These are phyloP conservation scores for Papilio polyxenes DNA, from an alignment of 1,140 invertebrate genomes.

Conservation along the genomic window DNA sequence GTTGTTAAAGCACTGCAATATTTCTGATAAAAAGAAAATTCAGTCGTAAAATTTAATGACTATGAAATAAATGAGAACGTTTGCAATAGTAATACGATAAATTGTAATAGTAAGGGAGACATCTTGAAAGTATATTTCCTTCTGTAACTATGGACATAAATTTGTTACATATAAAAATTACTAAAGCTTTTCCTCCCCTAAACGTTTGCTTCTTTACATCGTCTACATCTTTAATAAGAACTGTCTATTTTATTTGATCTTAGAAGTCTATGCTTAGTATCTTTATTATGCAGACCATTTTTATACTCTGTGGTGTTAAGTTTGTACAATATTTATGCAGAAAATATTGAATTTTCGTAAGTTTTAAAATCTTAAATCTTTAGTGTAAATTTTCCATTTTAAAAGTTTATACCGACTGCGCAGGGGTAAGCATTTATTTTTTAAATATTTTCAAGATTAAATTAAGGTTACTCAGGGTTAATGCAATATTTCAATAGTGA, in stretches of 20 bases:
- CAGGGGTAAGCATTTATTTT: too few relatives aligned
- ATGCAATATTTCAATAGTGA: neutral
- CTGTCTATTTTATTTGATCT: neutral
- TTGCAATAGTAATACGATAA: neutral
- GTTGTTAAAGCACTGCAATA: neutral
- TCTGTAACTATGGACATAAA: neutral
- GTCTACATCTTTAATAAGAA: neutral
- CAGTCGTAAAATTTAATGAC: neutral
- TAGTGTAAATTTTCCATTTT: too few relatives aligned
- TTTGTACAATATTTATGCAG: neutral
- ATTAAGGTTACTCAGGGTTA: neutral
- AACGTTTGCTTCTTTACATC: neutral
- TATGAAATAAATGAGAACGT: conserved; percentile 9
- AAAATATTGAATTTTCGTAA: too few relatives aligned
- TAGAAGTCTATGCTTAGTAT: neutral
- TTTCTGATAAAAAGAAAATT: neutral
- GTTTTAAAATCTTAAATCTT: neutral
- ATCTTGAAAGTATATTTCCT: conserved; percentile 5
- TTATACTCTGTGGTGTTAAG: neutral
- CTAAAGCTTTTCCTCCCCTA: neutral
- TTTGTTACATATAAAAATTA: neutral
- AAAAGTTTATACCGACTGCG: too few relatives aligned
- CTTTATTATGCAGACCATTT: neutral
- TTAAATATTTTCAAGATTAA: too few relatives aligned
- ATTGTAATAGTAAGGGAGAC: neutral